Conservation (phyloP, 2,113 vertebrate genomes). For the Glaucomys volans region DNA sequence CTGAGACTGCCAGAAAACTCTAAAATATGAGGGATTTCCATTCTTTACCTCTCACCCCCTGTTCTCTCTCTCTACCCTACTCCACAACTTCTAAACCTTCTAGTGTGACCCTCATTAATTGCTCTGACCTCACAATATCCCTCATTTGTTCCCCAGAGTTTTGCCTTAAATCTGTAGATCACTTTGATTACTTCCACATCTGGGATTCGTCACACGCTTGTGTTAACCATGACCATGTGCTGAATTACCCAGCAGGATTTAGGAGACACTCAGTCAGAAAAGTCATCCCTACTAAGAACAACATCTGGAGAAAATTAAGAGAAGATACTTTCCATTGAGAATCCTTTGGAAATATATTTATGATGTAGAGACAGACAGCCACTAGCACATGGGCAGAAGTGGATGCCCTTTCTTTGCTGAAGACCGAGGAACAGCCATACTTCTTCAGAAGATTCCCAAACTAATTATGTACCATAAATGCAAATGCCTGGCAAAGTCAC, state of each 20-base stretch:
- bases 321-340: conserved; percentile 80
- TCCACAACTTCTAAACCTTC: conserved; percentile 13
- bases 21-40: not conserved
- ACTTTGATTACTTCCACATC: conserved; percentile 87
- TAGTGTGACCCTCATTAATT: conserved; percentile 76
- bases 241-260: conserved; percentile 85
- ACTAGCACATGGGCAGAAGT: not conserved
- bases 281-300: conserved; percentile 86
- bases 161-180: conserved; percentile 84
- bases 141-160: conserved; percentile 84
- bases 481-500: conserved; percentile 56
- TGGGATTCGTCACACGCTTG: conserved; percentile 86
- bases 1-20: not conserved
- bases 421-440: not conserved
- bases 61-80: not conserved
- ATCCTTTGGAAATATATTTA: conserved; percentile 74
- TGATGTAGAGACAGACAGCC: conserved; percentile 67
- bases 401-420: conserved; percentile 42
- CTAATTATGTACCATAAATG: conserved; percentile 54
- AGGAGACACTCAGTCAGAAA: conserved; percentile 83
- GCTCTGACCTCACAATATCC: conserved; percentile 79
- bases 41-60: not conserved
- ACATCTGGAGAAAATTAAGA: conserved; percentile 87
- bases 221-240: conserved; percentile 86
- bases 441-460: conserved; percentile 48